These are phyloP conservation scores for Scaeva pyrastri DNA, from an alignment of 2,888 invertebrate genomes.

Conservation along the genomic window DNA sequence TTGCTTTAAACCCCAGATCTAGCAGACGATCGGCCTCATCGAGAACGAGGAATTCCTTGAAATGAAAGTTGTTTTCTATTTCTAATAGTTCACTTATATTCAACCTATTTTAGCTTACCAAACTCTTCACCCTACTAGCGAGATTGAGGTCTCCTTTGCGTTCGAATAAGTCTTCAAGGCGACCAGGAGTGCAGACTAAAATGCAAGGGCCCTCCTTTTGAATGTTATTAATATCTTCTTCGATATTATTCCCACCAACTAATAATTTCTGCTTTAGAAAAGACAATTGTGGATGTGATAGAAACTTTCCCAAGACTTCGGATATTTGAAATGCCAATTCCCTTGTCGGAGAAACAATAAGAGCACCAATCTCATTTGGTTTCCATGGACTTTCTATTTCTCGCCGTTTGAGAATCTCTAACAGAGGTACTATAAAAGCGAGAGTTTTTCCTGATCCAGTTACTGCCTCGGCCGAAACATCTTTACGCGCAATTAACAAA, in stretches of 20 bases:
- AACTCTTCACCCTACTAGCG: constrained; percentile 89
- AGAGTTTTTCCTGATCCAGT: constrained; percentile 99
- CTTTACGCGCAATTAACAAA: constrained; percentile 93
- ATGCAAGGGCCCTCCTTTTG: constrained; percentile 91
- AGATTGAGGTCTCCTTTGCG: constrained; percentile 89
- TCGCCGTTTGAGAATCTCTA: constrained; percentile 91
- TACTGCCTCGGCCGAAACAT: constrained; percentile 99
- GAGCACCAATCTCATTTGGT: constrained; percentile 91
- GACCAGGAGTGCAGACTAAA: constrained; percentile 96
- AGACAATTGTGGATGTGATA: constrained; percentile 84
- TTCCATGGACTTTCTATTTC: constrained; percentile 87
- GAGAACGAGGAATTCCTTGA: constrained; percentile 94
- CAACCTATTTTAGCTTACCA: constrained; percentile 85
- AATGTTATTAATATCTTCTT: constrained; percentile 89
- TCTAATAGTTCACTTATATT: not conserved
- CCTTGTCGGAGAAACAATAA: constrained; percentile 97
- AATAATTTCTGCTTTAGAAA: constrained; percentile 86
- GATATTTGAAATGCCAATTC: constrained; percentile 96
- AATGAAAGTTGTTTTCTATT: constrained; percentile 63
- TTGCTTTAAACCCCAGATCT: constrained; percentile 95
- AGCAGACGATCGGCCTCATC: constrained; percentile 98
- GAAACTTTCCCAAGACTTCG: constrained; percentile 86
- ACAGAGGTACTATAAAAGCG: constrained; percentile 95
- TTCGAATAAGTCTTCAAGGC: constrained; percentile 93
- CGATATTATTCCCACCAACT: constrained; percentile 93